Evolutionary conservation across 2,797 vertebrate genomes (phyloP), one percentile per base, ranked within the genome.

Genomic region (Gymnodraco acuticeps): DNA sequence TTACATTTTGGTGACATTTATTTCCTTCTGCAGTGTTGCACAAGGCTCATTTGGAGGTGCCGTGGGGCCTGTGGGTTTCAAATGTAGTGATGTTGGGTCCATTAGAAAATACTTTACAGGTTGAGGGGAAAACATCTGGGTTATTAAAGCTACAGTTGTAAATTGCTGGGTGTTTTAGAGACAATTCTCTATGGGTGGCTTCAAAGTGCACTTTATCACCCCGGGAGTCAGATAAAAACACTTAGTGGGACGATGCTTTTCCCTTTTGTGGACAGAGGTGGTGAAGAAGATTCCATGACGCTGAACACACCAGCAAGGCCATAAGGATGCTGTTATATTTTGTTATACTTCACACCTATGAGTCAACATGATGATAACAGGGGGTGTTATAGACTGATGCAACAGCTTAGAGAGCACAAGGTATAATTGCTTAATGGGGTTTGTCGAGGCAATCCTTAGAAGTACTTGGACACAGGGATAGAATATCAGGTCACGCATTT

Each of bases 1-100:
- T 93, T 88, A 88, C 83, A 89, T 94, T 92, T 93, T 93, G 89
- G 75, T 90, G 89, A 94, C 93, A 93, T 93, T 94, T 93, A 90
- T 94, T 90, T 91, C 75, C 82, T 83, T 88, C 86, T 81, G 67
- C 85, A 86, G 86, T 80, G 82, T 78, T 80, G 86, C 72, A 73
- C 75, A 71, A 81, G 84, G 72, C 81, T 88, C 84, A 89, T 94
- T 94, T 81, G 80, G 64, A 54, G 77, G 82, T 76, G 91, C 93
- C 87, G 70, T 82, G 90, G 92, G 94, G 90, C 87, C 88, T 91
- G 89, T 92, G 94, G 90, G 83, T 91, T 89, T 88, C 82, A 78
- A 75, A 73, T 6, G 78, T 70, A 76, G 84, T 82, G 80, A 86
- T 83, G 86, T 80, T 78, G 82, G 79, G 82, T 90, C 92, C 92